These are phyloP conservation scores for Galaxias olidus DNA, from an alignment of 2,797 vertebrate genomes.

Conservation along the genomic window DNA sequence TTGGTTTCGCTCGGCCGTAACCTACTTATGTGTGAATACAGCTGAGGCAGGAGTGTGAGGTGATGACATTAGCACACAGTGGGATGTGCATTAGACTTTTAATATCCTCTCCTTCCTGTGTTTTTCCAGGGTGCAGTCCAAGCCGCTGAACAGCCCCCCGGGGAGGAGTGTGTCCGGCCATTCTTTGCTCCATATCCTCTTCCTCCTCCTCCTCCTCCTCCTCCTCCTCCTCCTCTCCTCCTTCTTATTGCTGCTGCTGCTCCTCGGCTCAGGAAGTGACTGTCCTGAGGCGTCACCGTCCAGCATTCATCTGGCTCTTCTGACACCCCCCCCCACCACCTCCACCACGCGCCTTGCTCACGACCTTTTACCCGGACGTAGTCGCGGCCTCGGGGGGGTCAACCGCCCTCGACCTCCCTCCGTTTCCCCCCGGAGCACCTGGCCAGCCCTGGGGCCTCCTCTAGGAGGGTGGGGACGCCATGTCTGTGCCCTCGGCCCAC, in stretches of 20 bases:
- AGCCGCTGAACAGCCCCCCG: slow-evolving; percentile 23
- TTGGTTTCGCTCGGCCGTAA: no score
- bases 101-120: slow-evolving; percentile 8
- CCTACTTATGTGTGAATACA: slow-evolving; percentile 16
- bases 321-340: no score
- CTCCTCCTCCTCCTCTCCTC: slow-evolving; percentile 20
- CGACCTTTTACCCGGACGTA: no score
- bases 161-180: slow-evolving; percentile 28
- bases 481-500: slow-evolving; percentile 84
- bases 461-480: slow-evolving; percentile 42
- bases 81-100: neutral
- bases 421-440: neutral
- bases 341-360: neutral
- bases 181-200: slow-evolving; percentile 25
- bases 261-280: slow-evolving; percentile 17
- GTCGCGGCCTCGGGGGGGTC: no score
- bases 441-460: neutral
- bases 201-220: slow-evolving; percentile 4
- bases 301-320: neutral
- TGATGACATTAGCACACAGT: slow-evolving; percentile 21
- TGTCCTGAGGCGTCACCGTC: neutral
- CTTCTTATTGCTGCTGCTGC: slow-evolving; percentile 11
- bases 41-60: slow-evolving; percentile 38
- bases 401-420: neutral
- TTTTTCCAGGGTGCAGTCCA: slow-evolving; percentile 33